Conservation (phyloP, 2,113 vertebrate genomes). For the Paracanthobrama guichenoti region DNA sequence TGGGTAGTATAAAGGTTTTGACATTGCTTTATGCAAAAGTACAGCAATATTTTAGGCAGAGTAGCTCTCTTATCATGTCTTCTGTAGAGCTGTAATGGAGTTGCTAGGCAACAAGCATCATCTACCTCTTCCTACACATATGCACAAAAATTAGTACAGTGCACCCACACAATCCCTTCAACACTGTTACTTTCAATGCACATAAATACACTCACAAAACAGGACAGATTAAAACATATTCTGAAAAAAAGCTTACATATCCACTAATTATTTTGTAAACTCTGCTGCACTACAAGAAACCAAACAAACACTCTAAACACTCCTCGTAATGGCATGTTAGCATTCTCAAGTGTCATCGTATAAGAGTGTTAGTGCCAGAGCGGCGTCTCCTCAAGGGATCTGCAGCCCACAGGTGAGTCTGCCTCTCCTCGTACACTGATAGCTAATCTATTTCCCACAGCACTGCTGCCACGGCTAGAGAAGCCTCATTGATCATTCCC, state of each 20-base stretch:
- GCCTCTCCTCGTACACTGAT: slow-evolving; percentile 21
- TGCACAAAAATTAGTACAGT: slow-evolving; percentile 42
- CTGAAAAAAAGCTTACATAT: neutral
- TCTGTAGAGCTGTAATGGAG: slow-evolving; percentile 56
- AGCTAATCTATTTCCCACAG: slow-evolving; percentile 42
- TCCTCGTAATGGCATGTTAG: neutral
- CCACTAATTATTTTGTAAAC: neutral
- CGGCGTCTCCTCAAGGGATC: slow-evolving; percentile 28
- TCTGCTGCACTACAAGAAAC: neutral
- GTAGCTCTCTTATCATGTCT: neutral
- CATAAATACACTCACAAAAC: slow-evolving; percentile 15
- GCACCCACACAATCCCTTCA: slow-evolving; percentile 43
- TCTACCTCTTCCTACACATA: slow-evolving; percentile 68
- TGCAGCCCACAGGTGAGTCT: slow-evolving; percentile 35
- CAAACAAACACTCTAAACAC: neutral
- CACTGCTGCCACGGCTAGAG: slow-evolving; percentile 15
- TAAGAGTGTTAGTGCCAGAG: neutral
- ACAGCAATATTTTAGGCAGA: neutral
- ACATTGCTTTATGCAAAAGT: neutral
- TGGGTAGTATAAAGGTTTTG: neutral
- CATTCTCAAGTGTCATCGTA: slow-evolving; percentile 15
- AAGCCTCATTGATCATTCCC: slow-evolving; percentile 41
- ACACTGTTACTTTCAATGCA: slow-evolving; percentile 17
- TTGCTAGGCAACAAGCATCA: slow-evolving; percentile 79
- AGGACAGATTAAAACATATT: neutral